Base-by-base conservation (phyloP, 2,113 vertebrate species). In the Aspidoscelis tigris region DNA sequence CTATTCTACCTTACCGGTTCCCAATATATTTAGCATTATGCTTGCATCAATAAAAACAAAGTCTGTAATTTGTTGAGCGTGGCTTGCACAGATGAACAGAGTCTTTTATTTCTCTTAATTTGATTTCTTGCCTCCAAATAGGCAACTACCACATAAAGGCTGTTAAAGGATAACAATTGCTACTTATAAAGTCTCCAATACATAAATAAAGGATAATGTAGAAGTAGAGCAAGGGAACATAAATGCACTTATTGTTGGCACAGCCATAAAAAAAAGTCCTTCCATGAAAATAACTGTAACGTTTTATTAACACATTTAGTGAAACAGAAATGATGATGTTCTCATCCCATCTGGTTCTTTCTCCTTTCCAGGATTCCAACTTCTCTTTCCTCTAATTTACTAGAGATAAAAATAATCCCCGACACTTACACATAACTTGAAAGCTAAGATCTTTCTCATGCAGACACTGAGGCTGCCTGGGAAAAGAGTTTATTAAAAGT, bases 261-360 rank as follows among this genome's bases (percentile, higher is more conserved):
- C 65, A 76, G 65, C 50, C 65, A 86, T 86, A 77, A 86, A 86
- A 70, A 81, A 65, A 7, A 11, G 66, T 82, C 73, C 80, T 43
- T 86, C 74, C 80, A 77, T 86, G 79, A 86, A 86, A 71, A 85
- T 85, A 85, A 85, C 70, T 85, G 83, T 85, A 85, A 85, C 70
- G 2, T 85, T 85, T 85, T 85, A 85, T 85, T 85, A 85, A 85
- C 83, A 80, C 83, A 80, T 85, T 85, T 85, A 85, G 83, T 73
- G 79, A 86, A 86, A 86, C 74, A 82, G 73, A 86, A 86, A 86
- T 78, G 79, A 71, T 77, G 79, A 82, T 86, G 74, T 81, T 77
- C 82, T 70, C 55, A 43, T 86, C 41, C 79, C 73, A 86, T 82
- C 79, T 86, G 84, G 79, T 64, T 86, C 79, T 81, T 81, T 86